Conservation (phyloP, 2,888 invertebrate species). For the Oscheius sp. region DNA sequence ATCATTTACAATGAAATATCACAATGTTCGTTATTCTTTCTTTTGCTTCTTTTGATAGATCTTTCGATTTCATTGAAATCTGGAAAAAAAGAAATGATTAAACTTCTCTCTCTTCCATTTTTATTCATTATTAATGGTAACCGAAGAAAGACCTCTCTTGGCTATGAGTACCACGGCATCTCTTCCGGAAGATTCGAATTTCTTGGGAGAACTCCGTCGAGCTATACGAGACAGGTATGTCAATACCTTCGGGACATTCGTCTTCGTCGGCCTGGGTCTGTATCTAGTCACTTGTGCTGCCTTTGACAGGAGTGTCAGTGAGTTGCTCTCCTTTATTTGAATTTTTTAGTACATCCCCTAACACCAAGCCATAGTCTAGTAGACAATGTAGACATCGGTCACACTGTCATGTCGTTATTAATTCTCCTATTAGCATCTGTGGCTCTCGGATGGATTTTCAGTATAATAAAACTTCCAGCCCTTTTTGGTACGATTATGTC, state of each 20-base stretch:
- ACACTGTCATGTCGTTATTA: slow-evolving; percentile 20
- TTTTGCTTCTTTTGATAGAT: too few species aligned
- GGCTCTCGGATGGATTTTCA: slow-evolving; percentile 32
- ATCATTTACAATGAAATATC: too few species aligned
- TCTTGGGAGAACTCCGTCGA: slow-evolving; percentile 24
- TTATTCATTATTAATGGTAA: background rate
- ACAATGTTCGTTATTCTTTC: too few species aligned
- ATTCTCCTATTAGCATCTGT: slow-evolving; percentile 21
- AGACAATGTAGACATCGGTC: background rate
- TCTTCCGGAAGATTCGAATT: background rate
- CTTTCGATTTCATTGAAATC: too few species aligned
- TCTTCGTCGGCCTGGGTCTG: slow-evolving; percentile 5
- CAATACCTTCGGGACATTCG: slow-evolving; percentile 2
- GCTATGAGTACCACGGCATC: background rate
- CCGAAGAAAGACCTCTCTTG: background rate
- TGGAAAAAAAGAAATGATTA: too few species aligned
- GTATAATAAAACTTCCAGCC: slow-evolving; percentile 25
- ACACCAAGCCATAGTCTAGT: background rate
- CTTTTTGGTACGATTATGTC: slow-evolving; percentile 16
- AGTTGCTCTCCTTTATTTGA: background rate
- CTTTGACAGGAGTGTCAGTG: slow-evolving; percentile 16
- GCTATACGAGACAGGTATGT: slow-evolving; percentile 29
- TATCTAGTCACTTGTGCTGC: slow-evolving; percentile 12
- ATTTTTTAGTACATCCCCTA: slow-evolving; percentile 24
- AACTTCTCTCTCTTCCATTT: too few species aligned